Evolutionary conservation across 2,888 invertebrate species (phyloP).

Genomic region (Rhabditoides inermis): DNA sequence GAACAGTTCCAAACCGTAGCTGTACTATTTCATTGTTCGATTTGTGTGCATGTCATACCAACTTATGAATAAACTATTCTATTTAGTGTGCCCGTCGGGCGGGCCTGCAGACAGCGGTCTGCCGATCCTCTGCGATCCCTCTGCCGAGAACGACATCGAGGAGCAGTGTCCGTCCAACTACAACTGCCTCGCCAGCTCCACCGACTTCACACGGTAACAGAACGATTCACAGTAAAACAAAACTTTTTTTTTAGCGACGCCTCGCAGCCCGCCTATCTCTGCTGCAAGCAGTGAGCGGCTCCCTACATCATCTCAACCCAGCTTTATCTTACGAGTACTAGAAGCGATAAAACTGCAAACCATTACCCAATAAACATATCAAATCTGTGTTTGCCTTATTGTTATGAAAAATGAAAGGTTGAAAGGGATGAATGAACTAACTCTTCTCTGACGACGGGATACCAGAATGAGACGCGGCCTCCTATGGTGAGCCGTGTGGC

Average conservation of each 20-base stretch:
- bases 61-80: too few species aligned
- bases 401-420: too few species aligned
- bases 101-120: background rate
- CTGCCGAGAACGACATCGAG: background rate
- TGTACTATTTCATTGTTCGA: too few species aligned
- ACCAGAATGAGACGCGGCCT: constrained; percentile 85
- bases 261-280: background rate
- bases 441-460: constrained; percentile 74
- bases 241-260: too few species aligned
- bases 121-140: constrained; percentile 2
- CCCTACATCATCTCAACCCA: too few species aligned
- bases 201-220: constrained; percentile 6
- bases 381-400: too few species aligned
- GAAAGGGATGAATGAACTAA: constrained; percentile 34
- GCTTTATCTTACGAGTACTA: too few species aligned
- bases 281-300: background rate
- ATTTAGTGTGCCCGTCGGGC: background rate
- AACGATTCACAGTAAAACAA: too few species aligned
- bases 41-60: too few species aligned
- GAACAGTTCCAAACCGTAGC: too few species aligned
- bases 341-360: too few species aligned
- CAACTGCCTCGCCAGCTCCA: constrained; percentile 3
- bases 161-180: constrained; percentile 4
- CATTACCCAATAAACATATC: too few species aligned
- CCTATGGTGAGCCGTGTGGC: constrained; percentile 68